Evolutionary conservation across 2,888 invertebrate species (phyloP).

Genomic region (Liodrosophila aerea): DNA sequence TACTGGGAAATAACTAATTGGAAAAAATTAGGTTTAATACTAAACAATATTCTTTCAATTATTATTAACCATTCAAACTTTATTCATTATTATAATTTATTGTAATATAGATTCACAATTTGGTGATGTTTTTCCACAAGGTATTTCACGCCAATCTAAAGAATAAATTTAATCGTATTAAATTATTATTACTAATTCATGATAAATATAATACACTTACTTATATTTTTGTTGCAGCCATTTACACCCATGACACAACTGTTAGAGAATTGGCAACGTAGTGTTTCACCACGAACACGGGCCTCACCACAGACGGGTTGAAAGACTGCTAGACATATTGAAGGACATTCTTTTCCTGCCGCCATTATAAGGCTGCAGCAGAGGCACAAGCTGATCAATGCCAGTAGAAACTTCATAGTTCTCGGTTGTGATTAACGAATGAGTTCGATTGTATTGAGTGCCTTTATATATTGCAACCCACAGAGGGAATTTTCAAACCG

Average conservation of each 20-base stretch:
- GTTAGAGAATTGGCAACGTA: slow-evolving; percentile 32
- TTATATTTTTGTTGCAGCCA: slow-evolving; percentile 15
- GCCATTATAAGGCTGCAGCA: slow-evolving; percentile 15
- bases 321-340: slow-evolving; percentile 6
- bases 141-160: too few species aligned
- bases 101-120: too few species aligned
- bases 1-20: too few species aligned
- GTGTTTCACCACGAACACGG: slow-evolving; percentile 1
- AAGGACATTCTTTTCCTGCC: slow-evolving; percentile 4
- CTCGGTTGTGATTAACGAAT: background rate
- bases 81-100: background rate
- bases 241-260: slow-evolving; percentile 12
- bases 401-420: slow-evolving; percentile 26
- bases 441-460: background rate
- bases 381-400: slow-evolving; percentile 23
- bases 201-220: too few species aligned
- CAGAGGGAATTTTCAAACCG: background rate
- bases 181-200: too few species aligned
- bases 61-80: too few species aligned
- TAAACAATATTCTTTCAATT: too few species aligned
- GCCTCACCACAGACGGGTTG: slow-evolving; percentile 30
- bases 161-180: too few species aligned
- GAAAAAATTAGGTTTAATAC: too few species aligned
- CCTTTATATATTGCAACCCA: slow-evolving; percentile 18
- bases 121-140: too few species aligned